Conservation (phyloP, 1,140 invertebrate species). For the Diplogasteroides magnus region DNA sequence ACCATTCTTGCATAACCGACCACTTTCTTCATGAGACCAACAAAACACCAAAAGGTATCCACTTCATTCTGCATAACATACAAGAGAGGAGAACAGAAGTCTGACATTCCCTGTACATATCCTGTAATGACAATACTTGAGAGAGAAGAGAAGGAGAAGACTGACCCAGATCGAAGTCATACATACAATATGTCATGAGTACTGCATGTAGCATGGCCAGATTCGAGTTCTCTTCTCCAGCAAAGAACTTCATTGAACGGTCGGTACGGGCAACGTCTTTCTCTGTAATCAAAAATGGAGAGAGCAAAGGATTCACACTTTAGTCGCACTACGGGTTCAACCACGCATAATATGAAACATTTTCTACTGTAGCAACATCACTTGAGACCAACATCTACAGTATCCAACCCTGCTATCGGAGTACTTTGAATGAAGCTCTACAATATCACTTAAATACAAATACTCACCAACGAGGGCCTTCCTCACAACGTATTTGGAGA, state of each 20-base stretch:
- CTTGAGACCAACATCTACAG: no score
- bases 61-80: slow-evolving; percentile 83
- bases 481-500: slow-evolving; percentile 78
- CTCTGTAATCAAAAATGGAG: slow-evolving; percentile 67
- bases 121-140: slow-evolving; percentile 59
- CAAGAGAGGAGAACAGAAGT: slow-evolving; percentile 85
- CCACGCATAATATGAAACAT: not conserved
- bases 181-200: slow-evolving; percentile 99
- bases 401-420: no score
- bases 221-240: slow-evolving; percentile 84
- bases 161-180: slow-evolving; percentile 85
- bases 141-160: not conserved
- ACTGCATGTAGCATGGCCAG: slow-evolving; percentile 78
- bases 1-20: slow-evolving; percentile 13
- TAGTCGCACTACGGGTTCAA: no score
- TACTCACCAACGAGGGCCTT: slow-evolving; percentile 79
- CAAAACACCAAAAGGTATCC: slow-evolving; percentile 98
- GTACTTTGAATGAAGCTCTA: no score
- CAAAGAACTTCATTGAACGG: slow-evolving; percentile 79
- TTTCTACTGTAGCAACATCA: no score
- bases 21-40: slow-evolving; percentile 85
- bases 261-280: slow-evolving; percentile 97
- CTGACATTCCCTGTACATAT: slow-evolving; percentile 83
- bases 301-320: no score
- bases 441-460: no score